These are phyloP conservation scores for Drosophila funebris DNA, from an alignment of 1,140 invertebrate genomes.

Conservation along the genomic window DNA sequence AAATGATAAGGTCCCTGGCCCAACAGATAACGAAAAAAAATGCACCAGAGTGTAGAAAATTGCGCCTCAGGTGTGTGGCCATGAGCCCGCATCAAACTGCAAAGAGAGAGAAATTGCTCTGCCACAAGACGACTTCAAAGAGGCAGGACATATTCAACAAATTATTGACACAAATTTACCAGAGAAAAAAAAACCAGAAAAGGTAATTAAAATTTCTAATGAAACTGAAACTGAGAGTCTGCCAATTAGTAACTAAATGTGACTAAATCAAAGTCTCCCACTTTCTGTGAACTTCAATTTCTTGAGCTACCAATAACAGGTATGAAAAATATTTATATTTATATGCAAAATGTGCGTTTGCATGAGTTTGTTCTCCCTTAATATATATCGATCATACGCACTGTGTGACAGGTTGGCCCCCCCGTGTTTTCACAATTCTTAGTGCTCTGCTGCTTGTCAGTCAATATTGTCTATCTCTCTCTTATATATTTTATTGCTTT, in stretches of 20 bases:
- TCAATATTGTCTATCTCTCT: slow-evolving; percentile 56
- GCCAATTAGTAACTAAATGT: slow-evolving; percentile 6
- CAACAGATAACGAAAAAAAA: slow-evolving; percentile 42
- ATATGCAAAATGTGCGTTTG: slow-evolving; percentile 1
- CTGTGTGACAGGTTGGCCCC: neutral
- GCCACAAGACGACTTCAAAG: neutral
- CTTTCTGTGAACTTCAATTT: neutral
- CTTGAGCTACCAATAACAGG: slow-evolving; percentile 22
- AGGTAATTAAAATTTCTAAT: slow-evolving; percentile 8
- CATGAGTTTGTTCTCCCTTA: neutral
- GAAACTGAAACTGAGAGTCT: neutral
- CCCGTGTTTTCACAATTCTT: slow-evolving; percentile 47
- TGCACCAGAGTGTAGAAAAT: slow-evolving; percentile 69
- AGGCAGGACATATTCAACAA: neutral
- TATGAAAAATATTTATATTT: slow-evolving; percentile 17
- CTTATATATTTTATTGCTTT: slow-evolving; percentile 28
- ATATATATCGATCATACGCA: slow-evolving; percentile 43
- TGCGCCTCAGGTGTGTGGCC: slow-evolving; percentile 61
- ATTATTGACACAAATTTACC: neutral
- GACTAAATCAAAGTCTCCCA: neutral
- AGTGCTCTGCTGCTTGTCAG: slow-evolving; percentile 28
- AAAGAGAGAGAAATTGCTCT: slow-evolving; percentile 25
- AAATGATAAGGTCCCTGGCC: slow-evolving; percentile 65
- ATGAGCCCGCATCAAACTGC: slow-evolving; percentile 24
- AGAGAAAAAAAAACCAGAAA: neutral